These are phyloP conservation scores for Cantharis nigra DNA, from an alignment of 2,888 invertebrate genomes.

Conservation along the genomic window DNA sequence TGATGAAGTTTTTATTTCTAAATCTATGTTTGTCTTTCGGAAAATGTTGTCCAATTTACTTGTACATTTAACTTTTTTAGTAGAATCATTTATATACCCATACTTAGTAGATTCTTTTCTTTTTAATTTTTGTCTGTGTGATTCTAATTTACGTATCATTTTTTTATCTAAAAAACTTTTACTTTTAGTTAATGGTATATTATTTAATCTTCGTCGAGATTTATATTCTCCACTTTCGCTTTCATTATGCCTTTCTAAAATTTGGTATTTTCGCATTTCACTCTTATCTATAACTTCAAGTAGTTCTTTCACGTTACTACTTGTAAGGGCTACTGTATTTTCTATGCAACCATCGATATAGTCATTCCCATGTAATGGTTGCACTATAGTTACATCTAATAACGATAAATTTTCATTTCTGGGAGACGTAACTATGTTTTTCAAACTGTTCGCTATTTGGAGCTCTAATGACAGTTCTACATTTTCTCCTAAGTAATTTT, in stretches of 20 bases:
- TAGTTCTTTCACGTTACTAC: not conserved
- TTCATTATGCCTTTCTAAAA: not conserved
- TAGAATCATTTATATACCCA: not conserved
- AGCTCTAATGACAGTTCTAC: conserved; percentile 48
- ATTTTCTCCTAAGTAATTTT: conserved; percentile 13
- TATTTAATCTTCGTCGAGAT: not conserved
- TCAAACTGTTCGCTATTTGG: conserved; percentile 48
- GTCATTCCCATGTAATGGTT: conserved; percentile 35
- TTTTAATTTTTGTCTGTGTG: not conserved
- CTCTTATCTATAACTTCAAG: not conserved
- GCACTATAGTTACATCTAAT: conserved; percentile 50
- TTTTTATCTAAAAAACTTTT: not conserved
- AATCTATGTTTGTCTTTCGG: not conserved
- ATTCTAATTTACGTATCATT: not conserved
- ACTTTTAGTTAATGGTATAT: not conserved
- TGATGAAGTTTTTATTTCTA: not conserved
- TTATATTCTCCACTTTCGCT: not conserved
- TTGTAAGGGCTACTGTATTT: not conserved
- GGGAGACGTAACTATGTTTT: conserved; percentile 43
- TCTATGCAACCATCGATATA: not conserved
- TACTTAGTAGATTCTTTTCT: not conserved
- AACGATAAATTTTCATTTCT: conserved; percentile 43
- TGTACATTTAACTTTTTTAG: not conserved
- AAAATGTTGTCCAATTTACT: not conserved
- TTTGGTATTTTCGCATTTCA: not conserved